phyloP scores from a whole-genome alignment of 1,140 invertebrate genomes.

The Papilio polyxenes region DNA sequence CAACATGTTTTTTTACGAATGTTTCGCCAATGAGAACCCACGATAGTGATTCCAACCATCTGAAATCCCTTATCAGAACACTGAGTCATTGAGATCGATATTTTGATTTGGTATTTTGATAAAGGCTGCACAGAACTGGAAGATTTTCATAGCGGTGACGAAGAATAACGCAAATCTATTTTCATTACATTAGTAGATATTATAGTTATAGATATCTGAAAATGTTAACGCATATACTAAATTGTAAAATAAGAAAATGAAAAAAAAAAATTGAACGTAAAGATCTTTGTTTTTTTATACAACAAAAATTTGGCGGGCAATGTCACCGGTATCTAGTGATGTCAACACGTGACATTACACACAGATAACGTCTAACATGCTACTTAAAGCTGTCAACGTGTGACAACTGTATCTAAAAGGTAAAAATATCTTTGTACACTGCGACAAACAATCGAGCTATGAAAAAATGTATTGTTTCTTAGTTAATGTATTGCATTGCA shows the following conservation, averaged over 20 bases:
- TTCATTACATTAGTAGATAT: neutral
- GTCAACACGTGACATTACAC: slow-evolving; percentile 30
- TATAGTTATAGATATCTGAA: neutral
- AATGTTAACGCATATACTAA: neutral
- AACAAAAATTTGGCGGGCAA: slow-evolving; percentile 35
- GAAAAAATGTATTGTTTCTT: slow-evolving; percentile 37
- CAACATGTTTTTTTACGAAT: neutral
- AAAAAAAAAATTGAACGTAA: neutral
- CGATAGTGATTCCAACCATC: neutral
- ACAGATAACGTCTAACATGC: slow-evolving; percentile 37
- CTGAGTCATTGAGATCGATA: neutral
- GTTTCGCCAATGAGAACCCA: neutral
- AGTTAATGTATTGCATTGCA: slow-evolving; percentile 29
- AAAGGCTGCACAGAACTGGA: neutral
- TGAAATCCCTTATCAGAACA: neutral
- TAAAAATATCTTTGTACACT: slow-evolving; percentile 30
- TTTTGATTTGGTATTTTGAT: neutral
- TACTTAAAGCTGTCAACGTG: slow-evolving; percentile 38
- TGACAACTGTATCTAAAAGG: slow-evolving; percentile 37
- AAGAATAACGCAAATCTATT: neutral
- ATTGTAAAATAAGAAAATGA: neutral
- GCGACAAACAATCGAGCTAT: slow-evolving; percentile 34
- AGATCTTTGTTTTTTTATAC: slow-evolving; percentile 17
- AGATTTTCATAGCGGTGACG: neutral
- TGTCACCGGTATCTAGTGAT: slow-evolving; percentile 30